A percentile compares a stretch with the other conserved stretches of the same genome.
Evolutionary conservation across 2,797 vertebrate genomes (phyloP).

Genomic region (Lepilemur septentrionalis): DNA sequence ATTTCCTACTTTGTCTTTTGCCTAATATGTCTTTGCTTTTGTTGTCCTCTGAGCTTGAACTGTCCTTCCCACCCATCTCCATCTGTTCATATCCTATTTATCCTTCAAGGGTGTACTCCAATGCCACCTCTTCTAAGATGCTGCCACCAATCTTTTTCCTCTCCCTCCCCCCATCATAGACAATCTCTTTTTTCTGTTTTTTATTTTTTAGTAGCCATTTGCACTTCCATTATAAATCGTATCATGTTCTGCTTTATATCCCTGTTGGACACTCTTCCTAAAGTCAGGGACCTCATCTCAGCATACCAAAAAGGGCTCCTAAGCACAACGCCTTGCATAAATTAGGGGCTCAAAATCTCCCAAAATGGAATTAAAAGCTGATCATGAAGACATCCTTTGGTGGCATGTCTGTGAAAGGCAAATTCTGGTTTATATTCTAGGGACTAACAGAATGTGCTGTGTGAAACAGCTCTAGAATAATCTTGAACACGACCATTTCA

Average conservation of each 20-base stretch:
- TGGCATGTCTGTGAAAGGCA: constrained; percentile 5
- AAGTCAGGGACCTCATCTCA: neutral
- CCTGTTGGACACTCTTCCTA: neutral
- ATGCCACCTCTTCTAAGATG: neutral
- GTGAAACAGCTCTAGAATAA: constrained; percentile 57
- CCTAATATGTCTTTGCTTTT: neutral
- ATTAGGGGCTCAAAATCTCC: neutral
- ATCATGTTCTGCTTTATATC: neutral
- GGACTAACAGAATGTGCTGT: constrained; percentile 25
- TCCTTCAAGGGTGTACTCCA: neutral
- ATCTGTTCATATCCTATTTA: neutral
- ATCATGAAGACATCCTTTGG: neutral
- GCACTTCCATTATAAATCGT: neutral
- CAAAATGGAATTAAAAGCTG: constrained; percentile 6
- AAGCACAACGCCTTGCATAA: neutral
- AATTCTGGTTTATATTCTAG: constrained; percentile 43
- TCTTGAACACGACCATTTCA: constrained; percentile 42
- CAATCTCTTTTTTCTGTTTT: neutral
- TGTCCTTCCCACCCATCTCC: neutral
- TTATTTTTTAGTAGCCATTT: neutral
- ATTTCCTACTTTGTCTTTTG: neutral
- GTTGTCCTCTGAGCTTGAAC: neutral
- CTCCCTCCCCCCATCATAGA: neutral
- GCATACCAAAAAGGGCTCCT: neutral
- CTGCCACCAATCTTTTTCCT: neutral